A percentile compares a stretch with the other conserved stretches of the same genome.
Evolutionary conservation across 1,140 invertebrate species (phyloP).

Genomic region (Oreohelix idahoensis): DNA sequence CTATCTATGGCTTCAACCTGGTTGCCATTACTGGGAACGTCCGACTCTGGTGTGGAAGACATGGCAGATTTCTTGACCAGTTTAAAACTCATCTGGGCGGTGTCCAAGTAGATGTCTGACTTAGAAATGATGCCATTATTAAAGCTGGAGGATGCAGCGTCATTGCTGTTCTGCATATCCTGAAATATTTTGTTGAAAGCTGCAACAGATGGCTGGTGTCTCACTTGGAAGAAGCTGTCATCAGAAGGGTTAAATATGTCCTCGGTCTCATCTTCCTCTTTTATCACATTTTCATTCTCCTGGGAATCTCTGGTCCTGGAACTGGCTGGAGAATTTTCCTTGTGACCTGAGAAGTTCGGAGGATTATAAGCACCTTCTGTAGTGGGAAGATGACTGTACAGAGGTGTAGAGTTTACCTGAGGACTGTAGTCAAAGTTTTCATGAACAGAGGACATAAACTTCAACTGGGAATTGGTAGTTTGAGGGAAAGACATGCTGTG

Average conservation of each 20-base stretch:
- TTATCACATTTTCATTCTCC: not conserved
- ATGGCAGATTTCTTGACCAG: not conserved
- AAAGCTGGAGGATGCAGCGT: not conserved
- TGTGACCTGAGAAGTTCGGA: not conserved
- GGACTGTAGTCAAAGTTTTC: conserved; percentile 1
- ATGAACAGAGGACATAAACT: not conserved
- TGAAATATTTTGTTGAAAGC: not conserved
- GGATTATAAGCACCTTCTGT: not conserved
- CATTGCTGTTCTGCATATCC: not conserved
- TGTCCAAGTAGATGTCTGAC: not conserved
- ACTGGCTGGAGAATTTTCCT: not conserved
- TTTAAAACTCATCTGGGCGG: not conserved
- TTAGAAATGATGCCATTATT: not conserved
- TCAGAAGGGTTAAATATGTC: not conserved
- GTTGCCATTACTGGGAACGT: not conserved
- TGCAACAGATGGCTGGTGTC: not conserved
- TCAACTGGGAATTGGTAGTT: not conserved
- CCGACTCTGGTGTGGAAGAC: conserved; percentile 4
- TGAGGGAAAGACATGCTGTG: conserved; percentile 11
- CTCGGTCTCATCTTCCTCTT: conserved; percentile 5
- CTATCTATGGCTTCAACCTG: not conserved
- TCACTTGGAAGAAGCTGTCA: not conserved
- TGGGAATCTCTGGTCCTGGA: not conserved
- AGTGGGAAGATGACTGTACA: not conserved
- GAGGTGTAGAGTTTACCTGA: not conserved